Conservation (phyloP, 2,888 invertebrate genomes). For the Hirtodrosophila histrioides region DNA sequence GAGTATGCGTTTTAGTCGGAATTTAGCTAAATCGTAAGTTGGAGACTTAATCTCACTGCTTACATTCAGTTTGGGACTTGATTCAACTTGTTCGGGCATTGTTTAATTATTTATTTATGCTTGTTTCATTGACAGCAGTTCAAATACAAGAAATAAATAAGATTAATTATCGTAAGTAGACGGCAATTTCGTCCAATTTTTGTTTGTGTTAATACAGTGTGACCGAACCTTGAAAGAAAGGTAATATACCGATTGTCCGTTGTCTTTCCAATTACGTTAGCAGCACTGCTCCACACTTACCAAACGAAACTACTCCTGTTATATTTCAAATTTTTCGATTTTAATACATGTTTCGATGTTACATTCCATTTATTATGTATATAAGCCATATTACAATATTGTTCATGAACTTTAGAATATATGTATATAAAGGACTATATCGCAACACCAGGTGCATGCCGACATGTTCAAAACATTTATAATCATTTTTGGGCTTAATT, state of each 20-base stretch:
- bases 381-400: constrained; percentile 60
- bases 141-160: no score
- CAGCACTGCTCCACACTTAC: constrained; percentile 13
- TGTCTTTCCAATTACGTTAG: neutral
- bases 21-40: constrained; percentile 87
- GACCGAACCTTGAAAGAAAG: no score
- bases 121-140: no score
- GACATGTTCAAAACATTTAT: constrained; percentile 72
- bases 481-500: constrained; percentile 47
- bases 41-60: constrained; percentile 56
- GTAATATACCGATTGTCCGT: no score
- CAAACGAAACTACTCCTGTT: no score
- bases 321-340: no score
- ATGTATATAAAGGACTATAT: constrained; percentile 57
- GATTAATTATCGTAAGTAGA: no score
- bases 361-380: constrained; percentile 59
- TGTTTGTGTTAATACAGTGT: no score
- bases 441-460: constrained; percentile 66
- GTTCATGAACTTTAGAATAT: constrained; percentile 60
- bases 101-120: constrained; percentile 31
- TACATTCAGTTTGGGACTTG: constrained; percentile 36
- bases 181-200: no score
- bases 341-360: constrained; percentile 37
- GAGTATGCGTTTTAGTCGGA: constrained; percentile 88
- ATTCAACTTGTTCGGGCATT: constrained; percentile 50